phyloP scores from a whole-genome alignment of 2,888 invertebrate genomes.

The Coelinius sp. region DNA sequence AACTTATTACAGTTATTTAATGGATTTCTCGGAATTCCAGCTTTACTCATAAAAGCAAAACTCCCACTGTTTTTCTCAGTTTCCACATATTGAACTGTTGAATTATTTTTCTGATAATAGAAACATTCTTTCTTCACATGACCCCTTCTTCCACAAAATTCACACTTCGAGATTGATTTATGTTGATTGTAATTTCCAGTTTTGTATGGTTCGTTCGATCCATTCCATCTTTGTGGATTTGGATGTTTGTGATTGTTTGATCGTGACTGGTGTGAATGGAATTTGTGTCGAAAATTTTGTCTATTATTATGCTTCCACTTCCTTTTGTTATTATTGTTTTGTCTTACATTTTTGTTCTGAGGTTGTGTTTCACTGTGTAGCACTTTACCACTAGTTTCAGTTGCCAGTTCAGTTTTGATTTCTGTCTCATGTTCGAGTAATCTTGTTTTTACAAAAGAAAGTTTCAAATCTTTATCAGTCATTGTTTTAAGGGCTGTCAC shows the following conservation, averaged over 20 bases:
- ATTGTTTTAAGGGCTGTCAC: no score
- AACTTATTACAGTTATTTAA: not conserved
- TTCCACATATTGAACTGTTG: not conserved
- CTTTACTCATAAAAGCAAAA: constrained; percentile 22
- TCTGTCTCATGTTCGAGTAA: not conserved
- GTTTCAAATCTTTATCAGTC: not conserved
- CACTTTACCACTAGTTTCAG: not conserved
- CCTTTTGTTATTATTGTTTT: not conserved
- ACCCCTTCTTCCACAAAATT: not conserved
- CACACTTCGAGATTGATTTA: not conserved
- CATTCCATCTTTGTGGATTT: not conserved
- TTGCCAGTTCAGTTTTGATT: not conserved
- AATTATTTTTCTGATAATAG: not conserved
- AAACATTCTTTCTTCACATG: not conserved
- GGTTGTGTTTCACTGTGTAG: not conserved
- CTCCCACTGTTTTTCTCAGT: not conserved
- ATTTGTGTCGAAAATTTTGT: not conserved
- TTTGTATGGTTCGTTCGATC: not conserved
- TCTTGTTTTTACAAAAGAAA: not conserved
- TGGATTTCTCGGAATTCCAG: not conserved
- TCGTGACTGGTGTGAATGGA: not conserved
- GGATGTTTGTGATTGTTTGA: not conserved
- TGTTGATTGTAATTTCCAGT: not conserved
- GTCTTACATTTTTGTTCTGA: not conserved
- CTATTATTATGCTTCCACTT: not conserved